Evolutionary conservation across 2,113 vertebrate genomes (phyloP), one percentile per base, ranked within the genome.

Genomic region (Mastomys coucha): DNA sequence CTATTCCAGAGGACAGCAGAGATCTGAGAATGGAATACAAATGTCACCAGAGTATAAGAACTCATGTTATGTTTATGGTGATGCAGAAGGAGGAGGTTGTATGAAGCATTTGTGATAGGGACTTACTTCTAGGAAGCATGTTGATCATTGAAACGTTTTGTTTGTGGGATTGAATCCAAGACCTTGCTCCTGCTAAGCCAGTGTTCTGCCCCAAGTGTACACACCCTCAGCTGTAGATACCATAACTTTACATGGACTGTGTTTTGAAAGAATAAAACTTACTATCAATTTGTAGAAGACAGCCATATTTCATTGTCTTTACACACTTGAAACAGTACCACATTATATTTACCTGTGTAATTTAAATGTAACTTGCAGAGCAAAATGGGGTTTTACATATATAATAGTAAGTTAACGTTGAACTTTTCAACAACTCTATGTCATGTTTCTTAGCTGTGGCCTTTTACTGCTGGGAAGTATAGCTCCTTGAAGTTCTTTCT

Each of bases 191-290:
- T 85, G 82, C 14, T 67, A 45, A 65, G 39, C 58, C 17, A 42
- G 17, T 63, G n/a, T 63, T 82, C 1, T 42, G 17, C 5, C 81
- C 5, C 2, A 20, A 58, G 45, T 0, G 13, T 16, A n/a, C 1
- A 7, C 9, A 39, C 36, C 11, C 80, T 60, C 13, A 39, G n/a
- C 53, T 60, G 12, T 60, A 31, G 60, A 45, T 65, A 10, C 26
- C 26, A 31, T 45, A 45, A 45, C 24, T 31, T 65, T 85, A 42
- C 19, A 42, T 84, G 58, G 58, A 63, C 13, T 31, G 56, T 69
- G 51, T 88, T 95, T 82, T 78, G 72, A 89, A 91, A 80, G 60
- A 72, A 26, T 82, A 60, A 39, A 58, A 42, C 20, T 88, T 75
- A 39, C 16, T 39, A 19, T 82, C 58, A 13, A 39, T 24, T 39